Conservation (phyloP, 2,888 invertebrate species). For the Tridacna crocea region DNA sequence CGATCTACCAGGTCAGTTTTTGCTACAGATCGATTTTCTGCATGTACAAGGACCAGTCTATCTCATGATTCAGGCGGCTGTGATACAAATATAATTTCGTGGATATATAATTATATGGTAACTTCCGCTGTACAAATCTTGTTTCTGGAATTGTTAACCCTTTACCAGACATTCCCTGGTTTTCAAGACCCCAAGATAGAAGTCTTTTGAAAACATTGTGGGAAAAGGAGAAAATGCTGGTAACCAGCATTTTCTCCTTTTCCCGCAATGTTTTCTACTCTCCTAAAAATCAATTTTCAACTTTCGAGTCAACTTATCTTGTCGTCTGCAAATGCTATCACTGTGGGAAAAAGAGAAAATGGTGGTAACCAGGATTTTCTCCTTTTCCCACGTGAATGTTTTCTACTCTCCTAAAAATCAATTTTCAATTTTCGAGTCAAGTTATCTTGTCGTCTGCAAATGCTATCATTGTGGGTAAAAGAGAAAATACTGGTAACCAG, state of each 20-base stretch:
- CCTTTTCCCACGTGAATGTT: not conserved
- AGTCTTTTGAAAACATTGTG: not conserved
- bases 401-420: not conserved
- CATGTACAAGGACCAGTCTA: too few relatives aligned
- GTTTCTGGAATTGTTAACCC: not conserved
- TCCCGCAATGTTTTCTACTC: not conserved
- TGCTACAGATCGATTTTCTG: too few relatives aligned
- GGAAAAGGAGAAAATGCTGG: not conserved
- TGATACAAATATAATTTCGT: too few relatives aligned
- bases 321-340: not conserved
- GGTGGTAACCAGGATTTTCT: not conserved
- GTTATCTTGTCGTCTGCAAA: not conserved
- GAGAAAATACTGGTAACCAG: not conserved
- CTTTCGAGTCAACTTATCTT: too few relatives aligned
- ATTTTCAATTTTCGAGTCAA: not conserved
- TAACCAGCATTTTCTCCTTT: not conserved
- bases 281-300: not conserved
- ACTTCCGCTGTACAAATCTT: too few relatives aligned
- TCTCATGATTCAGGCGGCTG: too few relatives aligned
- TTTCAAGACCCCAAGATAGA: not conserved
- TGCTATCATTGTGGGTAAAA: not conserved
- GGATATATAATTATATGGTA: too few relatives aligned
- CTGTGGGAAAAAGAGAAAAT: conserved; percentile 1
- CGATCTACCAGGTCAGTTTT: too few relatives aligned
- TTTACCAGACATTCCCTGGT: not conserved